Percentiles rank a stretch among this genome's conserved stretches.
Conservation (phyloP, 2,113 vertebrate genomes). For the Lepisosteus oculatus region DNA sequence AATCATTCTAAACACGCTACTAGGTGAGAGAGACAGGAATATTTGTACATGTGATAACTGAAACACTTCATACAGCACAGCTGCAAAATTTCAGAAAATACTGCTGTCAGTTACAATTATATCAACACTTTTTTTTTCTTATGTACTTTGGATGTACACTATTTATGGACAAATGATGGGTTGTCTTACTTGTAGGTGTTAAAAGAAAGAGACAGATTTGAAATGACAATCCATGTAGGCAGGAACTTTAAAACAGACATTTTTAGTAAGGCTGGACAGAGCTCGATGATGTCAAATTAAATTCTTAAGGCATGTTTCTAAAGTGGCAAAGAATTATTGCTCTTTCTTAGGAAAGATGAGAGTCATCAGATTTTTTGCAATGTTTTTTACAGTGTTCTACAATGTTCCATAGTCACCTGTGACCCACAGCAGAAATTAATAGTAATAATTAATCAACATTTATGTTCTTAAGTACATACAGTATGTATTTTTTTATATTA, state of each 20-base stretch:
- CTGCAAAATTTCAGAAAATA: background rate
- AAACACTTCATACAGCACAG: background rate
- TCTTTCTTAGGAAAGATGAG: conserved; percentile 5
- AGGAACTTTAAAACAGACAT: background rate
- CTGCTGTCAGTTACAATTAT: background rate
- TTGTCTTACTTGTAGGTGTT: background rate
- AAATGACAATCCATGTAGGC: conserved; percentile 10
- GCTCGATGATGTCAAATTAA: conserved; percentile 7
- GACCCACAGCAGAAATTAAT: too few relatives aligned
- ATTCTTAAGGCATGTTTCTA: conserved; percentile 8
- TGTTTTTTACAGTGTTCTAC: too few relatives aligned
- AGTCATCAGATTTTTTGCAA: too few relatives aligned
- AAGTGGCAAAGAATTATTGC: background rate
- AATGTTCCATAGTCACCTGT: too few relatives aligned
- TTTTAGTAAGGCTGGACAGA: background rate
- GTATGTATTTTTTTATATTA: too few relatives aligned
- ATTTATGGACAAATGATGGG: conserved; percentile 1
- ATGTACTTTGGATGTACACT: conserved; percentile 10
- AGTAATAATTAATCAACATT: too few relatives aligned
- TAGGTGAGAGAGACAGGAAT: background rate
- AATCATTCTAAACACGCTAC: too few relatives aligned
- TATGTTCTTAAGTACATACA: too few relatives aligned
- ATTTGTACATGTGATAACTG: background rate
- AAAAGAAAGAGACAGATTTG: conserved; percentile 9
- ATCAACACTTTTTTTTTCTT: conserved; percentile 1